Evolutionary conservation across 2,888 invertebrate species (phyloP), one percentile per base, ranked within the genome.

Genomic region (Anarsia innoxiella): DNA sequence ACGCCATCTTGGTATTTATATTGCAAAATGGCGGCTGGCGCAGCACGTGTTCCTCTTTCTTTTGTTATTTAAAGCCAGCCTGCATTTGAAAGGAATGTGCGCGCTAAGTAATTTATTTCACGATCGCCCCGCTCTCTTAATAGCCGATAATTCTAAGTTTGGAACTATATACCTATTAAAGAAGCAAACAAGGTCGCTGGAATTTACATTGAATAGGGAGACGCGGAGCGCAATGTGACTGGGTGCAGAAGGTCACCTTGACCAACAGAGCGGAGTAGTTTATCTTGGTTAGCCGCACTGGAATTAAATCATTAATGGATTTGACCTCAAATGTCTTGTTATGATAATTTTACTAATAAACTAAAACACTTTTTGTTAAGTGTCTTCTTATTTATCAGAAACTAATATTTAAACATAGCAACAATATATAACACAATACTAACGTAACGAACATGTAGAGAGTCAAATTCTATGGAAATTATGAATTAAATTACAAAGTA

Each of bases 1-100:
- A 63, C 78, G 80, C 83, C 84, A 83, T 84, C 72, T 83, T 82
- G 78, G 77, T 75, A 78, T 80, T 80, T 78, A 79, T 75, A 76
- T 68, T 69, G 74, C 82, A 80, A 83, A 79, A 83, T 82, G 82
- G 83, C 80, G 68, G 77, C 66, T 69, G 49, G 56, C 46, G 54
- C 66, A 71, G 63, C 72, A 75, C 74, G 72, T 76, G 78, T 69
- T 75, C 63, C 60, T 69, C 68, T 73, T 70, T 70, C 66, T 72
- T 77, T 69, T 69, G 64, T 70, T 70, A 70, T 66, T 62, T 64
- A 58, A 60, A 59, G 60, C 52, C 45, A 45, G 51, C 46, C 51
- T 59, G 59, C 54, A 62, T 29, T 45, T 47, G 42, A 58, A n/a
- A n/a, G 41, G 37, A 44, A 44, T 41, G 40, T 36, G 39, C 31